Conservation (phyloP, 2,888 invertebrate genomes). For the Herminia tarsipennalis region DNA sequence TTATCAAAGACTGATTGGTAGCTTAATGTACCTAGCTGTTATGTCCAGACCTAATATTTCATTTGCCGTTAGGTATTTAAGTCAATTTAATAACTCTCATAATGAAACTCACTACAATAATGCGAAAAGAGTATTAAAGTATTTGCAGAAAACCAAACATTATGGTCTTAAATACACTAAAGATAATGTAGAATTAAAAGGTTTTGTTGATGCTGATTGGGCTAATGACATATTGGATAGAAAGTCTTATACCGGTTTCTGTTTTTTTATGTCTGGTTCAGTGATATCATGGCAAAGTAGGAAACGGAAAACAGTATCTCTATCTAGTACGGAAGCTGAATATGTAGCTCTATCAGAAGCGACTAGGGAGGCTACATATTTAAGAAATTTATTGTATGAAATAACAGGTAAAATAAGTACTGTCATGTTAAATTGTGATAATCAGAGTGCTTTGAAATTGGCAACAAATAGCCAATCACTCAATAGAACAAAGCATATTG, state of each 20-base stretch:
- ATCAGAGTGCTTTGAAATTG: slow-evolving; percentile 5
- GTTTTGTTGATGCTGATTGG: no score
- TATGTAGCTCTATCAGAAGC: slow-evolving; percentile 13
- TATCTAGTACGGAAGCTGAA: slow-evolving; percentile 10
- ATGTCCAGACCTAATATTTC: neutral
- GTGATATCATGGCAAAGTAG: slow-evolving; percentile 8
- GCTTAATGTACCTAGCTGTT: no score
- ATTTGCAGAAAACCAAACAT: no score
- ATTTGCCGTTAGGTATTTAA: slow-evolving; percentile 1
- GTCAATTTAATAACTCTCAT: no score
- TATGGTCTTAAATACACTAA: no score
- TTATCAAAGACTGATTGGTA: slow-evolving; percentile 9
- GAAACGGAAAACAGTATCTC: slow-evolving; percentile 6
- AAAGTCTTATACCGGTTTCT: no score
- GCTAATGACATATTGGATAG: no score
- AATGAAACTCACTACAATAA: no score
- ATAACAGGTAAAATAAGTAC: neutral
- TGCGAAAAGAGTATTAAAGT: neutral
- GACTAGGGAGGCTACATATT: slow-evolving; percentile 7
- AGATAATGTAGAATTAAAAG: no score
- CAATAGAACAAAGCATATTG: slow-evolving; percentile 6
- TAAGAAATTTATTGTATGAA: slow-evolving; percentile 1
- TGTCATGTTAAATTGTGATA: neutral
- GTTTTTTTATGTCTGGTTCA: slow-evolving; percentile 1
- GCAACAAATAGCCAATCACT: neutral